Evolutionary conservation across 2,113 vertebrate genomes (phyloP).

Genomic region (Misgurnus mizolepis): DNA sequence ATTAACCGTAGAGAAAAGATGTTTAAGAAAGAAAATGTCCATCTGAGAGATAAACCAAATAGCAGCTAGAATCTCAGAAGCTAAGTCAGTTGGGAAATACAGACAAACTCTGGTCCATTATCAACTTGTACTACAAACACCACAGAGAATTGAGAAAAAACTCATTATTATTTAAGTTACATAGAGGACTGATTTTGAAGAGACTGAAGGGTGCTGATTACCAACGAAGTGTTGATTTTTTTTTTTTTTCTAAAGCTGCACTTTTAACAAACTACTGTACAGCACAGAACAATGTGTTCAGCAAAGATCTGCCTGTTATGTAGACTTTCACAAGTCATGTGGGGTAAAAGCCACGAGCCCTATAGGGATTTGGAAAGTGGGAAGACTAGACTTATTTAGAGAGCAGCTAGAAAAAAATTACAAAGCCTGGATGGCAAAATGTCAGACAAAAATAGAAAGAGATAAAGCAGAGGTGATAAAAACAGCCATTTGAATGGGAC

Average conservation of each 20-base stretch:
- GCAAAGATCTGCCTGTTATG: neutral
- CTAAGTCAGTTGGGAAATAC: slow-evolving; percentile 77
- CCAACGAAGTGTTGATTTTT: neutral
- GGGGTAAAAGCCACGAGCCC: slow-evolving; percentile 38
- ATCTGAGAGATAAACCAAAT: slow-evolving; percentile 47
- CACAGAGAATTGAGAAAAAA: slow-evolving; percentile 43
- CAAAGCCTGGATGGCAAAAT: slow-evolving; percentile 52
- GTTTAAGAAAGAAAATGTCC: slow-evolving; percentile 25
- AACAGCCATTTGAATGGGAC: slow-evolving; percentile 60
- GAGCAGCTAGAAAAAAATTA: slow-evolving; percentile 50
- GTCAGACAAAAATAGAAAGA: slow-evolving; percentile 58
- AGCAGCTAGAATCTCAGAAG: slow-evolving; percentile 63
- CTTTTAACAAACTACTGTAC: slow-evolving; percentile 16
- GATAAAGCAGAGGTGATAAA: slow-evolving; percentile 57
- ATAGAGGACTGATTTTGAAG: neutral
- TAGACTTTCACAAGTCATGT: slow-evolving; percentile 6
- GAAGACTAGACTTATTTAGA: slow-evolving; percentile 46
- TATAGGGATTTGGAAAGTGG: slow-evolving; percentile 44
- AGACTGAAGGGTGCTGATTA: neutral
- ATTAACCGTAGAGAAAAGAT: slow-evolving; percentile 42
- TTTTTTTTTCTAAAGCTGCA: neutral
- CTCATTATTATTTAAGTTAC: neutral
- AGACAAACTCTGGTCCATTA: slow-evolving; percentile 65
- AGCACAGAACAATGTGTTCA: neutral
- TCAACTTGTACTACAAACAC: slow-evolving; percentile 49